A percentile compares a stretch with the other conserved stretches of the same genome.
Evolutionary conservation across 2,888 invertebrate species (phyloP).

Genomic region (Dioctria linearis): DNA sequence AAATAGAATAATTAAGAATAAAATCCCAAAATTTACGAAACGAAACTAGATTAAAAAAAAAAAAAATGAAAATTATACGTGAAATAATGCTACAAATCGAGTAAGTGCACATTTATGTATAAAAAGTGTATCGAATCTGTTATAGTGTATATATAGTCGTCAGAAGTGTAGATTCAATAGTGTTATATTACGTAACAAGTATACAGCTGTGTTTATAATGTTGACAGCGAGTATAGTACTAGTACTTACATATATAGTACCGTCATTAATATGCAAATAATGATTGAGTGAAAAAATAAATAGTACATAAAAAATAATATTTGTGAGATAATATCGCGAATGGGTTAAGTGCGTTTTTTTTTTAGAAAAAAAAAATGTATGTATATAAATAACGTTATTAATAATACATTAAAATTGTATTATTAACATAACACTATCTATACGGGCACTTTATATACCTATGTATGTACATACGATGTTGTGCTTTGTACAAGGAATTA

Average conservation of each 20-base stretch:
- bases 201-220: too few relatives aligned
- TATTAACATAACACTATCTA: neutral
- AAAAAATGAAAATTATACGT: neutral
- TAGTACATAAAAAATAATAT: neutral
- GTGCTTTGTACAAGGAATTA: slow-evolving; percentile 56
- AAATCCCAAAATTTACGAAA: too few relatives aligned
- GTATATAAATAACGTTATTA: too few relatives aligned
- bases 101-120: neutral
- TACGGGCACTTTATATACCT: too few relatives aligned
- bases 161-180: too few relatives aligned
- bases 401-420: slow-evolving; percentile 24
- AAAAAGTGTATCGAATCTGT: neutral
- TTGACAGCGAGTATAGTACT: too few relatives aligned
- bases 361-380: too few relatives aligned
- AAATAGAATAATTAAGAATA: too few relatives aligned
- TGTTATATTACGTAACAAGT: too few relatives aligned
- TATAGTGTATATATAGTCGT: neutral
- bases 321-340: neutral
- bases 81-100: neutral
- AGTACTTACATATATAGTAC: too few relatives aligned
- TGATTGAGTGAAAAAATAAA: neutral
- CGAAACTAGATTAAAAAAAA: too few relatives aligned
- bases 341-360: neutral
- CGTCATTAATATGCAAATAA: too few relatives aligned
- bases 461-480: slow-evolving; percentile 38